Evolutionary conservation across 2,888 invertebrate genomes (phyloP), one percentile per base, ranked within the genome.

Genomic region (Apamea crenata): DNA sequence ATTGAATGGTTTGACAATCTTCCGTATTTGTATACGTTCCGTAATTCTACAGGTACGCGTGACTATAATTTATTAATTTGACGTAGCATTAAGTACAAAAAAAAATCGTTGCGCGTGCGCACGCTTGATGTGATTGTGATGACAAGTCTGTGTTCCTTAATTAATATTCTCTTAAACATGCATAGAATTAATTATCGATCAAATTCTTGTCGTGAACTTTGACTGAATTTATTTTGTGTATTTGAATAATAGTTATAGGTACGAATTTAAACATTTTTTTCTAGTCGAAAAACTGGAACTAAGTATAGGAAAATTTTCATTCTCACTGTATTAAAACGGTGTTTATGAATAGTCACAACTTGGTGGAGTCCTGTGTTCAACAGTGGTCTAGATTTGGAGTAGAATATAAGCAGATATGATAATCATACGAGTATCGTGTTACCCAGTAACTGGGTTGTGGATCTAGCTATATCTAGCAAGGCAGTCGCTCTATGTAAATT

Each of bases 161-260:
- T 78, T 53, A 25, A 53, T 56, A 80, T 72, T 65, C n/a, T 44
- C 8, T 44, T 32, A 32, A 53, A 63, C 16, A 36, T 6, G 10
- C 44, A 71, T 71, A 47, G n/a, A 77, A 65, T 36, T n/a, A 25
- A 5, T 21, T 25, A 29, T 50, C 6, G 1, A 50, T 25, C 18
- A 18, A 47, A 78, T 78, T 36, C 47, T 25, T 78, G 29, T 29
- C 1, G 32, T 66, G 36, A 16, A 77, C 32, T 50, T 61, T 68
- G 40, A 61, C 21, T 44, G 44, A 16, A 71, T 71, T 56, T 56
- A 12, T 47, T 68, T 59, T 1, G 32, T 69, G n/a, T 36, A 50
- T 32, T 70, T 53, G 32, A 10, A 32, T 18, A 74, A n/a, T 18
- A 6, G 3, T 32, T 32, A 10, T 32, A 10, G 16, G 21, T 29